phyloP scores from a whole-genome alignment of 2,888 invertebrate species.

The Tetrapedia diversipes region DNA sequence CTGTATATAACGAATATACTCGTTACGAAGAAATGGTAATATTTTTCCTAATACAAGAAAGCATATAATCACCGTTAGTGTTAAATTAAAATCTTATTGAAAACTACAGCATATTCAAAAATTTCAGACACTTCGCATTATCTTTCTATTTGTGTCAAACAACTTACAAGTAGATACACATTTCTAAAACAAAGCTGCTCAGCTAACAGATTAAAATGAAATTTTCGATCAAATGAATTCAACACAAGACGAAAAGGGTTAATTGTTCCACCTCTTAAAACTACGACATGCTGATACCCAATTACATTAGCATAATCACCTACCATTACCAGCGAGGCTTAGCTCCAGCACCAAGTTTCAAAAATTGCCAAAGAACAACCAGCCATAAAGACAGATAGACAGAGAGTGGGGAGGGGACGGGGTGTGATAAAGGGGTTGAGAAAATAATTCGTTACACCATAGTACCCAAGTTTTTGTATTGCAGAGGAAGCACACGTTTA shows the following conservation, averaged over 20 bases:
- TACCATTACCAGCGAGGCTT: conserved; percentile 49
- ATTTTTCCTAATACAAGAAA: too few relatives aligned
- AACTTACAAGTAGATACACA: too few relatives aligned
- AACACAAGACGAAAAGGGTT: conserved; percentile 2
- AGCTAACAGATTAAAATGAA: background rate
- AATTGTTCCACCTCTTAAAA: conserved; percentile 13
- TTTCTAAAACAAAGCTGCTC: background rate
- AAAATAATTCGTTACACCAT: conserved; percentile 76
- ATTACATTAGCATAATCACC: conserved; percentile 34
- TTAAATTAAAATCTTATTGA: too few relatives aligned
- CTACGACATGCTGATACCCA: conserved; percentile 45
- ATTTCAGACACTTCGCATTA: too few relatives aligned
- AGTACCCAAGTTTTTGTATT: conserved; percentile 72
- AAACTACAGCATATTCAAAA: too few relatives aligned
- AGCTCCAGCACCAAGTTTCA: conserved; percentile 39
- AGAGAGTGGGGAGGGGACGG: conserved; percentile 36
- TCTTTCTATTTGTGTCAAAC: too few relatives aligned
- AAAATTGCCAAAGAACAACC: conserved; percentile 36
- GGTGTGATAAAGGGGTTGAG: conserved; percentile 49
- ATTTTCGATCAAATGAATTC: background rate
- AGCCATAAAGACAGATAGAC: conserved; percentile 50
- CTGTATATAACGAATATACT: too few relatives aligned
- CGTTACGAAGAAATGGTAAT: too few relatives aligned
- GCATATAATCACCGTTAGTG: too few relatives aligned
- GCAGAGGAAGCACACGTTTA: conserved; percentile 81